Base-by-base conservation (phyloP, 2,113 vertebrate genomes). In the Heterochromis multidens region DNA sequence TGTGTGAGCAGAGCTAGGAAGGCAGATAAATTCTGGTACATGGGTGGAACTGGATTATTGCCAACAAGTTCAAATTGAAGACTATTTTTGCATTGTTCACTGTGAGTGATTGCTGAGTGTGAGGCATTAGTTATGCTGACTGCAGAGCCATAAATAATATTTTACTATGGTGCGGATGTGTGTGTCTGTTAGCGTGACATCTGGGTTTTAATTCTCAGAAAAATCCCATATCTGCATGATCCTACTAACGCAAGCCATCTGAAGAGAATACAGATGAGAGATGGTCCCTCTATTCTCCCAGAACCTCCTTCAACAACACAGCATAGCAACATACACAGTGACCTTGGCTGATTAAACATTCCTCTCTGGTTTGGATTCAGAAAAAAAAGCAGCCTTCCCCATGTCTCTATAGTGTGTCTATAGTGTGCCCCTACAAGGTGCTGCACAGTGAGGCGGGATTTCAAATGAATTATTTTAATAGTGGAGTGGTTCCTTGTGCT, bases 241-340 rank as follows among this genome's bases (percentile, higher is more conserved):
- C 92, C 88, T 83, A 61, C 92, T 80, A 93, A 93, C 86, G 37
- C 82, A 86, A 93, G 92, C 87, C 93, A 90, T 92, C 90, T 95
- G 94, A 94, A 87, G 87, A 91, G 91, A 95, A 95, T 95, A 92
- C 93, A 94, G 95, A 95, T 94, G 92, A 95, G 92, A 82, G 87
- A 87, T 77, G 85, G 85, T 91, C 72, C 87, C 84, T 88, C 83
- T 70, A 19, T 85, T 89, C 88, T 89, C 87, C 82, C 87, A 88
- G 84, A 87, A 61, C 82, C 88, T 92, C 89, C 83, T 86, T 74
- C 62, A 63, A 88, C 90, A 92, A 79, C 91, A 81, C 52, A 80
- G 89, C 87, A 57, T 67, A 80, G 92, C 83, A 92, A 87, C 91
- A 70, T 91, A 85, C 89, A 83, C 87, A 60, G 59, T 92, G 93